Conservation (phyloP, 2,797 vertebrate species). For the Perodicticus potto region DNA sequence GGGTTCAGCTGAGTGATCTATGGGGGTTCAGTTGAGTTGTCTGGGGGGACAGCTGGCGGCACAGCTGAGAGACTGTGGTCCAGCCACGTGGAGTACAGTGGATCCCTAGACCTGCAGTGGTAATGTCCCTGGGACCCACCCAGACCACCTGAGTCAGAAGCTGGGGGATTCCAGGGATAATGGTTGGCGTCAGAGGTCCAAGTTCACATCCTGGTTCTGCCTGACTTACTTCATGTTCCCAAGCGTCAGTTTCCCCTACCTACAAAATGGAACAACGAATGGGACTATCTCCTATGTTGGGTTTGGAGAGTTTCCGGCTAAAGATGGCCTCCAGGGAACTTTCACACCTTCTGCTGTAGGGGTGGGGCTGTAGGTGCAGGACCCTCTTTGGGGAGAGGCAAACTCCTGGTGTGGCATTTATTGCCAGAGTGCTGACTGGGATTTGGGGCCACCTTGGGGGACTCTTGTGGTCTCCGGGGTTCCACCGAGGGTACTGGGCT, state of each 20-base stretch:
- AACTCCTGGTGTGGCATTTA: not conserved
- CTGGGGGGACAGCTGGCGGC: not conserved
- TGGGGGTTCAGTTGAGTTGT: not conserved
- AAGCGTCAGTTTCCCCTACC: not conserved
- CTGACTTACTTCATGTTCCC: rapidly evolving
- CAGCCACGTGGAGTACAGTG: rapidly evolving
- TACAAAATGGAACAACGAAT: not conserved
- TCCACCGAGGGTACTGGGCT: not conserved
- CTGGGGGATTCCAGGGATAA: not conserved
- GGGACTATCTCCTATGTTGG: not conserved
- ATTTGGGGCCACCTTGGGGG: rapidly evolving
- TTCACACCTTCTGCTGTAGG: rapidly evolving
- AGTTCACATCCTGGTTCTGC: not conserved
- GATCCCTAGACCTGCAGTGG: not conserved
- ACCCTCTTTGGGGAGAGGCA: not conserved
- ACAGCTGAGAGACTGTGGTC: not conserved
- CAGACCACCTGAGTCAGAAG: not conserved
- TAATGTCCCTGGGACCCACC: not conserved
- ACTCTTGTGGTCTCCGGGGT: not conserved
- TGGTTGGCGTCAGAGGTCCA: not conserved
- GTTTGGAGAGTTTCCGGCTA: not conserved
- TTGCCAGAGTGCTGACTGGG: not conserved
- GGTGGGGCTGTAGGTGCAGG: not conserved
- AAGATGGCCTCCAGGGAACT: rapidly evolving
- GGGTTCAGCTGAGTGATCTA: not conserved